Base-by-base conservation (phyloP, 2,888 invertebrate genomes). In the Esperia sulphurella region DNA sequence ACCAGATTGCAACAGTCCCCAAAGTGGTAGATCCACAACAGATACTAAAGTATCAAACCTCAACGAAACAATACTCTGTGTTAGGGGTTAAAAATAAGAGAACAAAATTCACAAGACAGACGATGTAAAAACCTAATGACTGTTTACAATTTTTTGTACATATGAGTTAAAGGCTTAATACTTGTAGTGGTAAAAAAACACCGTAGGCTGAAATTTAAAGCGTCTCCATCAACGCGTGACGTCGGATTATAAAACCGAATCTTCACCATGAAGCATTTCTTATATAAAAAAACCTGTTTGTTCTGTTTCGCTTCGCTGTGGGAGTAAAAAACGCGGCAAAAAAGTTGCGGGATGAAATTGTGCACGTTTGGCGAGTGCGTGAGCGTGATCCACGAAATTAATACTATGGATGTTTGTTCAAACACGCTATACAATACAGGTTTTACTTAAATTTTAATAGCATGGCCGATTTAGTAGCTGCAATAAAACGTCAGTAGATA, bases 201-300 rank as follows among this genome's bases (percentile, higher is more conserved):
- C 55, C 54, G 57, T 59, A 61, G 61, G 65, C 59, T 55, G 67
- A 68, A 71, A 74, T 71, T 69, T 68, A 65, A 72, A 74, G 68
- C 66, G 67, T 63, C 65, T 70, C 66, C 55, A 59, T 59, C 59
- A 59, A 56, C 35, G 55, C 60, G 55, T 62, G 55, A 59, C 63
- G 55, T 51, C 58, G 49, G 52, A 53, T 68, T 65, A 14, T 35
- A 59, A 68, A 66, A 54, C 60, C 67, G 59, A 77, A 71, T 60
- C 65, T 67, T 65, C 59, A 59, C 61, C 63, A 66, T 72, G 63
- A 66, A 69, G 71, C 63, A 58, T 63, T 59, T 63, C 58, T 50
- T 49, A 68, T 58, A 78, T 76, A 77, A 79, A 76, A 57, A 67
- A 61, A 68, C 73, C 71, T 71, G 78, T 78, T 78, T 77, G 70